A percentile compares a stretch with the other conserved stretches of the same genome.
These are phyloP conservation scores for Leptinotarsa peninsularis DNA, from an alignment of 2,888 invertebrate genomes.

Conservation along the genomic window DNA sequence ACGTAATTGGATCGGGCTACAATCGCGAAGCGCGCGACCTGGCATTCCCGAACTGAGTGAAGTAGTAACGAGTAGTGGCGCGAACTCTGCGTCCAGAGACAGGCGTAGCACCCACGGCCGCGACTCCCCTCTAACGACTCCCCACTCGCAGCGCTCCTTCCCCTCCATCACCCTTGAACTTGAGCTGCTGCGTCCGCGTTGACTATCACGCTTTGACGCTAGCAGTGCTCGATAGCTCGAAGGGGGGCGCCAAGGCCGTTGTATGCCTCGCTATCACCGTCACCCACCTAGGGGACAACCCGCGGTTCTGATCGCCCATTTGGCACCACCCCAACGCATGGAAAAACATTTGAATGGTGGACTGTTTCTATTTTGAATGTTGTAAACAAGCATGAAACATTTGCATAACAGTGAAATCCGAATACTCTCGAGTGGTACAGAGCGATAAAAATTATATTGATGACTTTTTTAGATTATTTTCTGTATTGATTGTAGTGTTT, in stretches of 20 bases:
- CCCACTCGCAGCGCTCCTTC: constrained; percentile 53
- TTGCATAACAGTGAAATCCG: constrained; percentile 28
- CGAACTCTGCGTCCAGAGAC: constrained; percentile 67
- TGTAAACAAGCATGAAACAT: constrained; percentile 31
- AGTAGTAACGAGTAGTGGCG: constrained; percentile 47
- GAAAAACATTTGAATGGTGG: constrained; percentile 25
- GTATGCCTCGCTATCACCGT: constrained; percentile 39
- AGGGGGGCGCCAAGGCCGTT: constrained; percentile 53
- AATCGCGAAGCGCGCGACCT: constrained; percentile 59
- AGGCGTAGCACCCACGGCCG: constrained; percentile 67
- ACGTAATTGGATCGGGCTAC: constrained; percentile 60
- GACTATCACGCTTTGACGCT: constrained; percentile 51
- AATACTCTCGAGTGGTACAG: background rate
- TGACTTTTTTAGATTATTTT: background rate
- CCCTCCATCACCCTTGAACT: constrained; percentile 68
- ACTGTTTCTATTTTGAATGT: constrained; percentile 23
- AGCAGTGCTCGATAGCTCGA: constrained; percentile 43
- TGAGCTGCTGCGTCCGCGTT: constrained; percentile 57
- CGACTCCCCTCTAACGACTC: constrained; percentile 53
- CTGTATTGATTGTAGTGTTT: background rate
- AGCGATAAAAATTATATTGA: too few species aligned
- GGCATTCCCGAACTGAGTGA: constrained; percentile 64
- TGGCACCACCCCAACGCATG: constrained; percentile 34
- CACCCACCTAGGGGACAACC: constrained; percentile 42
- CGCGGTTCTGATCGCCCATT: constrained; percentile 23